These are phyloP conservation scores for Anthopleura sola DNA, from an alignment of 64 coral and sea anemone species.

Conservation along the genomic window DNA sequence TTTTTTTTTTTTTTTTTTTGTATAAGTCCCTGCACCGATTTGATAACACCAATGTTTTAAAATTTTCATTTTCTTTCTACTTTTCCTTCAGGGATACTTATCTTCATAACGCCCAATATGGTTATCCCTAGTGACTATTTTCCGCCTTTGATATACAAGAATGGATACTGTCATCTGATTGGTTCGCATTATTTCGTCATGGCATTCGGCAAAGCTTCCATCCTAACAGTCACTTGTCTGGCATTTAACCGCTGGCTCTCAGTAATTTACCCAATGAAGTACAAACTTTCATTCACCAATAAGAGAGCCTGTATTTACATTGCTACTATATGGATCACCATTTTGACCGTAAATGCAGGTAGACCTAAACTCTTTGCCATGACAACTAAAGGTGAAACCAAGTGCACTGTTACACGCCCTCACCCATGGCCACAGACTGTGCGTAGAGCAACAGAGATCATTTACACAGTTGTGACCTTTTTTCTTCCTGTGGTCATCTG, in stretches of 20 bases:
- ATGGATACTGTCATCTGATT: constrained; percentile 25
- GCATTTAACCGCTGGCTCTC: constrained; percentile 49
- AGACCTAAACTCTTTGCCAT: constrained; percentile 4
- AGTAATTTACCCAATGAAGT: constrained; percentile 15
- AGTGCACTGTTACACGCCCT: neutral
- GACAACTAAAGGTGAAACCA: neutral
- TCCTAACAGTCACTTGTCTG: constrained; percentile 39
- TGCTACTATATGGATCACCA: constrained; percentile 32
- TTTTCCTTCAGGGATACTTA: neutral
- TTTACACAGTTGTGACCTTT: constrained; percentile 63
- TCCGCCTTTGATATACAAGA: neutral
- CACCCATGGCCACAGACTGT: neutral
- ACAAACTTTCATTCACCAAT: constrained; percentile 34
- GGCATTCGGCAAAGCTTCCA: constrained; percentile 46
- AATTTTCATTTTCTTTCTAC: no score
- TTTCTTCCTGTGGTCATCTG: constrained; percentile 43
- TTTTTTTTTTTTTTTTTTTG: no score
- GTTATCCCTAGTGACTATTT: neutral
- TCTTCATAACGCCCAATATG: constrained; percentile 4
- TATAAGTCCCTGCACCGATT: no score
- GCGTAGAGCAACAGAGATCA: neutral
- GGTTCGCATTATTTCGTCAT: constrained; percentile 45
- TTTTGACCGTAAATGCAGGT: neutral
- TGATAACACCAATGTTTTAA: no score
- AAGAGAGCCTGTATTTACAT: constrained; percentile 42